A percentile compares a stretch with the other conserved stretches of the same genome.
Conservation (phyloP, 2,113 vertebrate species). For the Sander vitreus region DNA sequence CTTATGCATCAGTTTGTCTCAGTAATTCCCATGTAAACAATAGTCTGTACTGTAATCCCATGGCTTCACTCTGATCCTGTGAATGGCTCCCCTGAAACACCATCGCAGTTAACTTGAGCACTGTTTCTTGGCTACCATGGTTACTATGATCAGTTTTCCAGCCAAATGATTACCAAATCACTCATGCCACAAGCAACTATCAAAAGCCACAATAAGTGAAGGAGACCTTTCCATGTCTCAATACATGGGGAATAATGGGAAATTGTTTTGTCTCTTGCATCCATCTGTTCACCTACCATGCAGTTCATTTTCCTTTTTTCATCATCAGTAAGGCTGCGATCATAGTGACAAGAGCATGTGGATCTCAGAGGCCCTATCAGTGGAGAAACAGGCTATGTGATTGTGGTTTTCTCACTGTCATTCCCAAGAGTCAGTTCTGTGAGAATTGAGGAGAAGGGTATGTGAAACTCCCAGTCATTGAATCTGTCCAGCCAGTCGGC, state of each 20-base stretch:
- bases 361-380: conserved; percentile 65
- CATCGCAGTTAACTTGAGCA: conserved; percentile 28
- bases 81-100: conserved; percentile 60
- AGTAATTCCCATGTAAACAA: conserved; percentile 46
- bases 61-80: conserved; percentile 58
- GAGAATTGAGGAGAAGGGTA: conserved; percentile 63
- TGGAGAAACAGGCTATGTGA: conserved; percentile 61
- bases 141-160: conserved; percentile 41
- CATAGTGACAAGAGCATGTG: conserved; percentile 43
- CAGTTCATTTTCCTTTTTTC: conserved; percentile 47
- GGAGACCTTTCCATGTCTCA: conserved; percentile 22
- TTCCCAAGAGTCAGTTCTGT: conserved; percentile 59
- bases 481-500: conserved; percentile 46
- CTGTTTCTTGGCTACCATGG: conserved; percentile 44
- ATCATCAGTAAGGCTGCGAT: conserved; percentile 58
- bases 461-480: conserved; percentile 59
- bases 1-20: conserved; percentile 31
- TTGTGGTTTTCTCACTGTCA: conserved; percentile 54
- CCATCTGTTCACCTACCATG: conserved; percentile 43
- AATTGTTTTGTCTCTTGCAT: conserved; percentile 58
- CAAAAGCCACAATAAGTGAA: conserved; percentile 40
- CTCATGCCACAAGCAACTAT: conserved; percentile 29
- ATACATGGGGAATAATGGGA: conserved; percentile 26
- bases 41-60: conserved; percentile 29
- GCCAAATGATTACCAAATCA: conserved; percentile 58